phyloP scores from a whole-genome alignment of 2,888 invertebrate genomes.

The Peribatodes rhomboidaria region DNA sequence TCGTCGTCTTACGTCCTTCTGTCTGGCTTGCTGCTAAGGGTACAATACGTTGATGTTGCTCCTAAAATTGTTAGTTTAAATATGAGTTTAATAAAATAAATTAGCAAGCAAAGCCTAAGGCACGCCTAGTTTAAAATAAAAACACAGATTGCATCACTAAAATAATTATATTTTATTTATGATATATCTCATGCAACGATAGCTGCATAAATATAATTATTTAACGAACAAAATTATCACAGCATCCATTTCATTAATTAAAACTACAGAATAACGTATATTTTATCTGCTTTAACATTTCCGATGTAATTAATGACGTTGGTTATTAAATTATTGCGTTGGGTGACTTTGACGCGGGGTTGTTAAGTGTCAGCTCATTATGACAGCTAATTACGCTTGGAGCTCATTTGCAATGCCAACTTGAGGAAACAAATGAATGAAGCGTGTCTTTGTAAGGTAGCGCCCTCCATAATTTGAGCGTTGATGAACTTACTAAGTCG shows the following conservation, averaged over 20 bases:
- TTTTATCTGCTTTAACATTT: conserved; percentile 10
- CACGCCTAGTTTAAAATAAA: neutral
- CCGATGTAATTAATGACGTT: conserved; percentile 11
- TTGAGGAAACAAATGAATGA: conserved; percentile 18
- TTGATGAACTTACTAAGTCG: neutral
- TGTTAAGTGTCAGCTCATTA: conserved; percentile 14
- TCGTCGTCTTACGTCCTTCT: no score
- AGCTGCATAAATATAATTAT: neutral
- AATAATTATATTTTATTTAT: neutral
- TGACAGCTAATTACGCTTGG: conserved; percentile 13
- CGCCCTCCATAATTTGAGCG: neutral
- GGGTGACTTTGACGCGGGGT: conserved; percentile 4
- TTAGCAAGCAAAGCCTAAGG: neutral
- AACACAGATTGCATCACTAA: neutral
- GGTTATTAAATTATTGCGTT: conserved; percentile 13
- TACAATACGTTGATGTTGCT: no score
- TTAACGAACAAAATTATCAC: neutral
- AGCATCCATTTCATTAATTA: conserved; percentile 15
- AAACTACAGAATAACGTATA: conserved; percentile 9
- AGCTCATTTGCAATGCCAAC: conserved; percentile 12
- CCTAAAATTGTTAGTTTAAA: no score
- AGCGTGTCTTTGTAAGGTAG: conserved; percentile 5
- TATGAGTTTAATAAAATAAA: no score
- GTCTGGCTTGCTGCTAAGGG: no score
- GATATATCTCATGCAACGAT: neutral